phyloP scores from a whole-genome alignment of 2,888 invertebrate genomes.

The Taenaris catops region DNA sequence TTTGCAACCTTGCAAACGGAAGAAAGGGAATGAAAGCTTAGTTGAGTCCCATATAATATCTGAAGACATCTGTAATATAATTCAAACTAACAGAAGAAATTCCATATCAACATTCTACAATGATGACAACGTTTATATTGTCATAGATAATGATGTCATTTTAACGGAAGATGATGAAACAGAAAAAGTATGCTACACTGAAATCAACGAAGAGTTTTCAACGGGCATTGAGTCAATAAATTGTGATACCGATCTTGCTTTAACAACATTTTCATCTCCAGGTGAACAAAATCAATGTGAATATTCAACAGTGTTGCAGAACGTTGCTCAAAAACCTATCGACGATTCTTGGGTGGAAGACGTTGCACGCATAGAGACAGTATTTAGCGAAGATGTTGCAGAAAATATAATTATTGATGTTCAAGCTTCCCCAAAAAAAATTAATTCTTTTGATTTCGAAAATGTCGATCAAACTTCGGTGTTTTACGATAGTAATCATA shows the following conservation, averaged over 20 bases:
- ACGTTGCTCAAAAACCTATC: slow-evolving; percentile 36
- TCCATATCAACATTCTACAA: slow-evolving; percentile 58
- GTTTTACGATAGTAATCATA: slow-evolving; percentile 31
- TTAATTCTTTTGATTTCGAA: slow-evolving; percentile 31
- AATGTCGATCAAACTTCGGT: slow-evolving; percentile 27
- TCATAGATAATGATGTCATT: slow-evolving; percentile 61
- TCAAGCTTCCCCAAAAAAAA: slow-evolving; percentile 38
- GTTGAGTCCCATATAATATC: slow-evolving; percentile 34
- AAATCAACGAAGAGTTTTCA: slow-evolving; percentile 42
- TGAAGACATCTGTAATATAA: slow-evolving; percentile 42
- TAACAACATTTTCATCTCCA: slow-evolving; percentile 20
- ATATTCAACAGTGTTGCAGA: slow-evolving; percentile 33
- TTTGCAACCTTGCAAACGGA: slow-evolving; percentile 39
- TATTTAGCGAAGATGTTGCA: slow-evolving; percentile 61
- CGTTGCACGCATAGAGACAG: slow-evolving; percentile 66
- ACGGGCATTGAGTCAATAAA: slow-evolving; percentile 13
- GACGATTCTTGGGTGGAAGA: slow-evolving; percentile 66
- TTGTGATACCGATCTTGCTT: slow-evolving; percentile 26
- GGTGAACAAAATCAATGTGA: slow-evolving; percentile 27
- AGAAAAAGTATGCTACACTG: slow-evolving; percentile 51
- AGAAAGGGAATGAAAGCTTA: slow-evolving; percentile 36
- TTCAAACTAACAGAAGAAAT: slow-evolving; percentile 58
- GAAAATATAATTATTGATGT: slow-evolving; percentile 52
- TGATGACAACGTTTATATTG: slow-evolving; percentile 63
- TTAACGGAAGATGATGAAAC: slow-evolving; percentile 47